Evolutionary conservation across 92 coral and sea anemone species (phyloP), one percentile per base, ranked within the genome.

Genomic region (Epizoanthus rinbou): DNA sequence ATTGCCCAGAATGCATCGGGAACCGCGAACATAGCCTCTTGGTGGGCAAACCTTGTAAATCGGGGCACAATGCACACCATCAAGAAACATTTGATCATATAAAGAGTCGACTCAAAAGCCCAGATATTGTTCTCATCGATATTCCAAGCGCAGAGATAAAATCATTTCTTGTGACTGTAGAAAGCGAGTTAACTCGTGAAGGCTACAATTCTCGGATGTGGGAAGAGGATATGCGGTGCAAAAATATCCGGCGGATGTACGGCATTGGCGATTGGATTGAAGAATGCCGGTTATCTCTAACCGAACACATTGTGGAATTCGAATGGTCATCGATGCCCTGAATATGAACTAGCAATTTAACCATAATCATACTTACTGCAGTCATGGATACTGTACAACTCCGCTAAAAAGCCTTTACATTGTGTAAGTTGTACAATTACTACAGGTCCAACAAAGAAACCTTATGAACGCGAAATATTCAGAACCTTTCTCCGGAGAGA

Each of bases 281-380:
- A 68, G 92, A 94, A 69, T 96, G 98, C 76, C 90, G 91, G 14
- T 87, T 96, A 68, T 65, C 87, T 25, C 74, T 91, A 47, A 79
- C 85, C 3, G 98, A 96, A 65, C 90, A 96, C 63, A 80, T 89
- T 56, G 94, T 89, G 59, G 98, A 94, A 73, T 96, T 96, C 84
- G 95, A 93, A 60, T 93, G 98, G 98, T 79, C 82, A 19, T 9
- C 54, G 13, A 9, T 11, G 2, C 54, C 54, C 54, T 50, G 54
- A 50, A 50, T 10, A n/a, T n/a, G n/a, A n/a, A n/a, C n/a, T n/a
- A n/a, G n/a, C n/a, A n/a, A n/a, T n/a, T n/a, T n/a, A 28, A 28
- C 31, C 31, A 28, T 28, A 28, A 28, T 28, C 31, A 28, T 28
- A 28, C n/a, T n/a, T n/a, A 28, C 2, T 28, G 31, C 31, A 28